phyloP scores from a whole-genome alignment of 2,888 invertebrate genomes.

The Napeogenes inachia region DNA sequence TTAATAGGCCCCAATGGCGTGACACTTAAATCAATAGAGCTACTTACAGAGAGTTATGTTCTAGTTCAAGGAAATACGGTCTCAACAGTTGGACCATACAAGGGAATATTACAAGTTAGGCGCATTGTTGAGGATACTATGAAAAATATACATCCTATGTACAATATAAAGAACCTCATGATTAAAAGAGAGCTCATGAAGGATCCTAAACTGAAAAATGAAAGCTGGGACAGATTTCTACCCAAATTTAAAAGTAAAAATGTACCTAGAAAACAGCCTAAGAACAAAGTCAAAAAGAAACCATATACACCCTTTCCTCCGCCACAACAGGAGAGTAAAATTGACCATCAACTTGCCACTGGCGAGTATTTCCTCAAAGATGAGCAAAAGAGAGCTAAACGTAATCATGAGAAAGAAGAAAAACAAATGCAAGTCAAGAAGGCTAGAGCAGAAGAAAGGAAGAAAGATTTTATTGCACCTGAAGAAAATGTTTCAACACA shows the following conservation, averaged over 20 bases:
- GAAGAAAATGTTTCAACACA: slow-evolving; percentile 70
- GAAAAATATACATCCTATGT: slow-evolving; percentile 99
- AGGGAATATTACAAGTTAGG: slow-evolving; percentile 90
- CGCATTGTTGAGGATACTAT: slow-evolving; percentile 97
- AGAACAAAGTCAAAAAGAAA: slow-evolving; percentile 92
- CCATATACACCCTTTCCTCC: slow-evolving; percentile 99
- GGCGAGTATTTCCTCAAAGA: slow-evolving; percentile 98
- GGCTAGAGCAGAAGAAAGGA: slow-evolving; percentile 85
- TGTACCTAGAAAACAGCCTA: slow-evolving; percentile 92
- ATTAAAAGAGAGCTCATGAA: slow-evolving; percentile 96
- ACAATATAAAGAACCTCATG: slow-evolving; percentile 98
- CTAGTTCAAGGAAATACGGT: slow-evolving; percentile 98
- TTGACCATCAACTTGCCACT: slow-evolving; percentile 94
- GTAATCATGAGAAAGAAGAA: slow-evolving; percentile 84
- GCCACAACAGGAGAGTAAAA: slow-evolving; percentile 92
- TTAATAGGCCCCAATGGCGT: slow-evolving; percentile 99
- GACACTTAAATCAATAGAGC: slow-evolving; percentile 96
- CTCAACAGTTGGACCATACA: slow-evolving; percentile 96
- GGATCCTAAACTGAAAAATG: slow-evolving; percentile 92
- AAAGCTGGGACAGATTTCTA: slow-evolving; percentile 97
- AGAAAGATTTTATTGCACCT: slow-evolving; percentile 90
- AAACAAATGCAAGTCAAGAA: slow-evolving; percentile 86
- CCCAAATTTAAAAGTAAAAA: slow-evolving; percentile 95
- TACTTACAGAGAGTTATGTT: slow-evolving; percentile 97
- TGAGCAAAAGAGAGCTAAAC: slow-evolving; percentile 84